Evolutionary conservation across 2,113 vertebrate genomes (phyloP), one percentile per base, ranked within the genome.

Genomic region (Hystrix cristata): DNA sequence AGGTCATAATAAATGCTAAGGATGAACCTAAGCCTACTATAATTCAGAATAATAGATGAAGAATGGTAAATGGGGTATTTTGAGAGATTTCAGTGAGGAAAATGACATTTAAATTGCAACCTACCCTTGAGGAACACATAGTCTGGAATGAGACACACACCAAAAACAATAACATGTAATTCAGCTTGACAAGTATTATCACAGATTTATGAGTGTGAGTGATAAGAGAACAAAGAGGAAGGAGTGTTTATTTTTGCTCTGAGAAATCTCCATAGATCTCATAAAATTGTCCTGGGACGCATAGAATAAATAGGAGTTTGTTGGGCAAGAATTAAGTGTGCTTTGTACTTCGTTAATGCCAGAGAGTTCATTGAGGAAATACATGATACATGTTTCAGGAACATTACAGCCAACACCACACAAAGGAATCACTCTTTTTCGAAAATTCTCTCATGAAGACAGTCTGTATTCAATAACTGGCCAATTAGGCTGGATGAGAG

Each of bases 1-100:
- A 76, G 48, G 31, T 86, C 59, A 97, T 34, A 4, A 90, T 93
- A 87, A 95, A 60, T 80, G 43, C 10, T 67, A 94, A 78, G 31
- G 57, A 69, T 60, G 29, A 84, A 71, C 13, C 69, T 48, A 57
- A 78, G 3, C 21, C 59, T 82, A 25, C 51, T 74, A 14, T 57
- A 23, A 91, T 34, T 83, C 27, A 86, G 48, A 78, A 94, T 92
- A 84, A 71, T 43, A 83, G 72, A 93, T 89, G 38, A 2, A 84
- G 18, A 46, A 60, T 71, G 1, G 3, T 27, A 78, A 27, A 59
- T 92, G 74, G n/a, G 27, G 48, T 84, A 38, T 10, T 82, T 81
- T 72, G 72, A 6, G 53, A 96, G 71, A 8, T 67, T 95, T 94
- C 93, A 62, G 3, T 80, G 79, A 69, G 25, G 5, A 91, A 67